Evolutionary conservation across 2,888 invertebrate genomes (phyloP), one percentile per base, ranked within the genome.

Genomic region (Tetheella fluctuosa): DNA sequence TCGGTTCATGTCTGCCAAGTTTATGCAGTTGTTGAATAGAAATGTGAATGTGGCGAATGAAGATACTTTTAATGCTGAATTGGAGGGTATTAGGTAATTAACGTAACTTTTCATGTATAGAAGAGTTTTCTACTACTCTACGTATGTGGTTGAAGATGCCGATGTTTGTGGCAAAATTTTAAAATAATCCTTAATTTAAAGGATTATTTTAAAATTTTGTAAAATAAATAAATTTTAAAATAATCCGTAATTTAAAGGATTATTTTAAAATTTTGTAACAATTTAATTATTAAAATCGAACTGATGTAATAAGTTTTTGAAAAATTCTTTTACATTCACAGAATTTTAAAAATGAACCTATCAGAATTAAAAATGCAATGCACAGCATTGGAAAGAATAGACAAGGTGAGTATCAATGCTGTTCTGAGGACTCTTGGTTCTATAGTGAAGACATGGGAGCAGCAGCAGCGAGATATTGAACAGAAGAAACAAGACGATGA

Each of bases 381-480:
- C 59, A 86, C 91, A 0, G 91, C 95, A 0, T 86, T 93, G 15
- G 91, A 94, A 23, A 85, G 85, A 52, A 77, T 95, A 0, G 93
- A 94, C 55, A 81, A 83, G 8, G 73, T 79, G 0, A 71, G 86
- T 0, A 94, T 94, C 74, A 69, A 77, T 0, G 86, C 93, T 1
- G 92, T 96, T 53, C 89, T 94, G 61, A 83, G 85, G 0, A 91
- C 95, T 0, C 80, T 97, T 0, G 90, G 93, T 58, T 89, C 94
- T 52, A 94, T 97, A 58, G 95, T 96, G 23, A 83, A 93, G 59
- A 90, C 95, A 0, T 98, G 98, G 98, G 95, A 95, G 74, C 94
- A 95, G 61, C 96, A 97, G 71, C 95, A 97, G 74, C 94, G 95
- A 57, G 94, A 95, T 28, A 94, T 94, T 20, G 95, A 95, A 68